Evolutionary conservation across 2,113 vertebrate species (phyloP).

Genomic region (Hippocampus barbouri): DNA sequence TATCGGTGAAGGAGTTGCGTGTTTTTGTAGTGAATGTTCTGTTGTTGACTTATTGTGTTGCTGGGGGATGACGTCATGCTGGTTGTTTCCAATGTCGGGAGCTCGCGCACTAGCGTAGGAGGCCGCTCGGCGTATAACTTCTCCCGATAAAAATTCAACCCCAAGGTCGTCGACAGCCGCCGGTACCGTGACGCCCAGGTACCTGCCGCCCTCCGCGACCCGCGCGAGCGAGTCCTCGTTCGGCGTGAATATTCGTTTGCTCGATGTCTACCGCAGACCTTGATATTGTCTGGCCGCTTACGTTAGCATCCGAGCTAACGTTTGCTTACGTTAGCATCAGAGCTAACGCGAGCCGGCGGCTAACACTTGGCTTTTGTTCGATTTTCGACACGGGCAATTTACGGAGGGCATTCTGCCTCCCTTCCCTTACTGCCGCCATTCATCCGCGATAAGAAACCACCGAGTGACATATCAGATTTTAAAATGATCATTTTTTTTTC

Average conservation of each 20-base stretch:
- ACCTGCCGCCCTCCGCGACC: constrained; percentile 1
- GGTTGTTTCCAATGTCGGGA: constrained; percentile 70
- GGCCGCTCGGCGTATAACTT: constrained; percentile 62
- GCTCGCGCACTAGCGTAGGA: constrained; percentile 53
- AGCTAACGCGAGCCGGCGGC: constrained; percentile 50
- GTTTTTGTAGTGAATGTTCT: neutral
- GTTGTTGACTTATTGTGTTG: constrained; percentile 33
- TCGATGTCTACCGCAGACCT: neutral
- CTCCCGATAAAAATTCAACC: constrained; percentile 35
- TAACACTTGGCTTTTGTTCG: constrained; percentile 50
- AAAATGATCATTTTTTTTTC: constrained; percentile 8
- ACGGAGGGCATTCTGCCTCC: neutral
- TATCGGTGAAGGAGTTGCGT: neutral
- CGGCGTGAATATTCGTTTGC: neutral
- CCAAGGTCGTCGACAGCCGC: constrained; percentile 56
- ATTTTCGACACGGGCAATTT: constrained; percentile 24
- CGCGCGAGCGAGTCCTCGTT: neutral
- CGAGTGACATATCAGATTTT: neutral
- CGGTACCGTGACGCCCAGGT: constrained; percentile 52
- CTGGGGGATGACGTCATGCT: constrained; percentile 65
- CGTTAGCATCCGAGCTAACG: constrained; percentile 52
- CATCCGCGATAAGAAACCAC: neutral
- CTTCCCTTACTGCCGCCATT: constrained; percentile 13
- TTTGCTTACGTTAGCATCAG: constrained; percentile 38
- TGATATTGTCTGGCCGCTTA: constrained; percentile 27